phyloP scores from a whole-genome alignment of 2,888 invertebrate species.

The Zaprionus obscuricornis region DNA sequence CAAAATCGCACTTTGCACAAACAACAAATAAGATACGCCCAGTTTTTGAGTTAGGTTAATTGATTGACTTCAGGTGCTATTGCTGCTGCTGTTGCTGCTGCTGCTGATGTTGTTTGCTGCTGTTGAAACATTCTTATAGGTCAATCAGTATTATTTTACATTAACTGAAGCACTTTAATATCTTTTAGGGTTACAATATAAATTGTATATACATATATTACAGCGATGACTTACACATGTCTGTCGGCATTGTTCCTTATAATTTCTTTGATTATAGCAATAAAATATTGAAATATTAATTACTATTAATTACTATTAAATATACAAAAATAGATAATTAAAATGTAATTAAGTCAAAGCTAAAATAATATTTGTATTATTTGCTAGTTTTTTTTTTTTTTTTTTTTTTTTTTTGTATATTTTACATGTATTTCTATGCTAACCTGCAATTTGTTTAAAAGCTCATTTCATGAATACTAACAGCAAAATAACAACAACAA shows the following conservation, averaged over 20 bases:
- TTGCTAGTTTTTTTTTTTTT: too few species aligned
- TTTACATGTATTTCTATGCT: constrained; percentile 5
- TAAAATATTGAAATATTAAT: too few species aligned
- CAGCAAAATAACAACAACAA: constrained; percentile 13
- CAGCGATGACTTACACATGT: too few species aligned
- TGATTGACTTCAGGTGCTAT: constrained; percentile 42
- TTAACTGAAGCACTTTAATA: not conserved
- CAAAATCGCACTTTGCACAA: constrained; percentile 68
- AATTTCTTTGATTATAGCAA: too few species aligned
- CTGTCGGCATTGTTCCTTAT: too few species aligned
- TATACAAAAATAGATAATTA: too few species aligned
- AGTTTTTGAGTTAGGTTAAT: constrained; percentile 59
- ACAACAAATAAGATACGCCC: constrained; percentile 46
- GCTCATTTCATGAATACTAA: constrained; percentile 39
- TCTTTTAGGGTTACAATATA: too few species aligned
- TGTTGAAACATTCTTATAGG: not conserved
- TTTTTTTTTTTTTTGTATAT: not conserved
- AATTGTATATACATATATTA: too few species aligned
- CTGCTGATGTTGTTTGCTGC: not conserved
- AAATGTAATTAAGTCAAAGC: too few species aligned
- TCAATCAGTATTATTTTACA: constrained; percentile 24
- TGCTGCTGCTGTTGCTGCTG: not conserved
- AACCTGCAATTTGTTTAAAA: constrained; percentile 51
- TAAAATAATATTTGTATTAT: too few species aligned
- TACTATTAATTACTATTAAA: too few species aligned